Evolutionary conservation across 64 coral and sea anemone species (phyloP), one percentile per base, ranked within the genome.

Genomic region (Actinia equina): DNA sequence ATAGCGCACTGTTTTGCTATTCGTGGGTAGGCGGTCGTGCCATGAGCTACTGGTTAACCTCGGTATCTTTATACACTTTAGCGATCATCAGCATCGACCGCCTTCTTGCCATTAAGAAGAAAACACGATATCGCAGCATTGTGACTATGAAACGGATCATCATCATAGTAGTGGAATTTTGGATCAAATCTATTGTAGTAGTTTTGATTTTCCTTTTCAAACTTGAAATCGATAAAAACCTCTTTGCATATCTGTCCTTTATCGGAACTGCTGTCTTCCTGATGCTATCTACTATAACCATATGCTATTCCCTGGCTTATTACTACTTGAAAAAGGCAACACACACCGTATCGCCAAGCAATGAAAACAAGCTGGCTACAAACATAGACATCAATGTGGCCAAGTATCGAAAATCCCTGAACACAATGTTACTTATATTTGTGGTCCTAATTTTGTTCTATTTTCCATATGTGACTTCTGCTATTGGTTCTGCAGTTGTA

Each of bases 381-480:
- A 46, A 79, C 41, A 26, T 13, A 7, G 30, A 79, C 77, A 43
- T 17, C 15, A 79, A 44, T 79, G 27, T 46, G 44, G 12, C 41
- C 27, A 79, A 79, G 20, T 79, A 79, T 79, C 77, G 77, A 16
- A 79, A 46, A 79, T 79, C 77, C 44, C 41, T 79, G 77, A 79
- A 79, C 13, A 79, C 77, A 17, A 79, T 79, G 77, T 9, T 79
- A 14, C 27, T 79, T 41, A 27, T 79, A 41, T 79, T 79, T 46
- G 14, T 79, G 1, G 18, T 20, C 14, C 27, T 79, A 44, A 79
- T 79, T 79, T 16, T 79, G 17, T 79, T 41, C 44, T 79, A 79
- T 65, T 2, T 65, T 25, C 62, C 62, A 23, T 65, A 23, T 23
- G 62, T 65, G 62, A n/a, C 19, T 23, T 65, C 62, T n/a, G 62